Base-by-base conservation (phyloP, 2,113 vertebrate species). In the Lasiurus borealis region DNA sequence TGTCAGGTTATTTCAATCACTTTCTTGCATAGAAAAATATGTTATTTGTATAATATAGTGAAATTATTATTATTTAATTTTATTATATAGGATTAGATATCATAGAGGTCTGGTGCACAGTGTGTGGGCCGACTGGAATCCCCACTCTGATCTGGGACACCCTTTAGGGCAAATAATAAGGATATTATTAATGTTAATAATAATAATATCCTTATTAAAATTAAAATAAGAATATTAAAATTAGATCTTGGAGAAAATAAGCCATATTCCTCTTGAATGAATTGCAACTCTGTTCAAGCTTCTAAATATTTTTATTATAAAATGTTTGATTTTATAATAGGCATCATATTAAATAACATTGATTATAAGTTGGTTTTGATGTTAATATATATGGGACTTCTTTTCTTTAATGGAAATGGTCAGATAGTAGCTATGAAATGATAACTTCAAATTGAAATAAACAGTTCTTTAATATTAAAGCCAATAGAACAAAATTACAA, bases 21-120 rank as follows among this genome's bases (percentile, higher is more conserved):
- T 27, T 95, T 59, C 88, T 96, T 68, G 4, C 19, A 90, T 59
- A 71, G 27, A 89, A 29, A 92, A 64, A 73, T 36, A 27, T 62
- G 36, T 73, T 89, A 88, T 85, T 89, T 94, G 11, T 72, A 64
- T 88, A 81, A 72, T 77, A 44, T 88, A 11, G 16, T 81, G 6
- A 95, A 83, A 82, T 82, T 40, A 40, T 40, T 40, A 40, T 40
- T 40, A 40, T 40, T 40, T 40, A 40, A 40, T 40, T 40, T 40
- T 40, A 40, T 40, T 40, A 40, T 40, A 40, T 40, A 40, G 40
- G 40, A 40, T 40, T 40, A 40, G 40, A 40, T 40, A 40, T 3
- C 40, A 40, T 40, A 40, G 40, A 40, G 40, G 40, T 40, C 40
- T 40, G 40, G 40, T 40, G 40, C 40, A 40, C 5, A 5, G 40